Evolutionary conservation across 2,888 invertebrate species (phyloP), one percentile per base, ranked within the genome.

Genomic region (Hydrotaea cyrtoneurina): DNA sequence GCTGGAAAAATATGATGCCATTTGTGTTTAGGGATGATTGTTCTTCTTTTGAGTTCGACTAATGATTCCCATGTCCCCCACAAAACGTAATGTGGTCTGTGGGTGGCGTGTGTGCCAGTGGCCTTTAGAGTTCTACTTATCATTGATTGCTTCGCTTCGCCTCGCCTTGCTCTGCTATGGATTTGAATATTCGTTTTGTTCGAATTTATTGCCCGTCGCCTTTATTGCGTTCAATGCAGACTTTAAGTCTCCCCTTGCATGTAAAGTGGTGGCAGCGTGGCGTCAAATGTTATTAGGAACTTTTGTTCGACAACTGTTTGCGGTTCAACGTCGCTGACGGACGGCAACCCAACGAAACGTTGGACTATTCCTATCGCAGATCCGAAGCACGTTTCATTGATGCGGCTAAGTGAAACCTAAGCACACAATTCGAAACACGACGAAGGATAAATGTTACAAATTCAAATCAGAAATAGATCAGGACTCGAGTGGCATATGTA

Each of bases 231-330:
- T 82, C 53, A 15, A 50, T 69, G 39, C 36, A 85, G 84, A 85
- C 84, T 82, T 82, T 57, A 15, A 50, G 81, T 79, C 84, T 78
- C 84, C 84, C 76, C 79, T 73, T 50, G 50, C 76, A 73, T 77
- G 53, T 46, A 46, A 75, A 71, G 11, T 46, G 36, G 50, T 76
- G 82, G 66, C 82, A 79, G 26, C 50, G 53, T 83, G 79, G 78
- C 80, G 82, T 78, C 83, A 59, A 21, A 57, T 53, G 11, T 77
- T 77, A 79, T 81, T 66, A 43, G 0, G 62, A 66, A 76, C 46
- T 69, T 69, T 69, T 10, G 19, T 23, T 19, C 4, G 46, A 21
- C 69, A 46, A 69, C 43, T 21, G 13, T 1, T 59, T 11, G 23
- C 43, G 46, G 15, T 13, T 23, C 15, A 46, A 19, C 23, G 69